phyloP scores from a whole-genome alignment of 1,140 invertebrate genomes.

The Drosophila sulfurigaster region DNA sequence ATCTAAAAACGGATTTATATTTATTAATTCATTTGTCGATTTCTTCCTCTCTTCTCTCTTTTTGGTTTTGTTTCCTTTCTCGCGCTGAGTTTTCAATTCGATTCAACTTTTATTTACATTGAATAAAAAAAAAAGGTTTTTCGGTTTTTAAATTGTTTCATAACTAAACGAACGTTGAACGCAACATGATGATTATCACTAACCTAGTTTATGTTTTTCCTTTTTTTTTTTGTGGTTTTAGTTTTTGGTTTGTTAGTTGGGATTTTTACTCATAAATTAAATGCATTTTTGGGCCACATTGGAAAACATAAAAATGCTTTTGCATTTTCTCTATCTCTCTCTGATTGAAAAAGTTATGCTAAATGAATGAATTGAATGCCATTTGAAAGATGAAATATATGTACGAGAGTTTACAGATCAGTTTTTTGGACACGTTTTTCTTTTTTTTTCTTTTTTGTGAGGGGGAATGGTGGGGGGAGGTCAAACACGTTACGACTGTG shows the following conservation, averaged over 20 bases:
- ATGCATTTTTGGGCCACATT: conserved; percentile 71
- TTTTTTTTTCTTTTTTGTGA: no score
- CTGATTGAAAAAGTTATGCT: conserved; percentile 58
- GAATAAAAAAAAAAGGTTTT: conserved; percentile 37
- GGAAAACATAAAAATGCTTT: conserved; percentile 62
- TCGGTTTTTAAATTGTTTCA: conserved; percentile 56
- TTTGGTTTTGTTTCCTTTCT: conserved; percentile 5
- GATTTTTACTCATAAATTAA: conserved; percentile 57
- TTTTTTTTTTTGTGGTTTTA: conserved; percentile 1
- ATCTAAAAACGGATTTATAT: conserved; percentile 47
- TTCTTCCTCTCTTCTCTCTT: not conserved
- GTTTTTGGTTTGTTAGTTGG: not conserved
- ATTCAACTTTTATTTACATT: conserved; percentile 72
- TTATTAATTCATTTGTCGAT: not conserved
- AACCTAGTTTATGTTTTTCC: conserved; percentile 56
- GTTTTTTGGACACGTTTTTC: not conserved
- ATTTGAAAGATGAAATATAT: conserved; percentile 18
- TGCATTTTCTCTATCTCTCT: conserved; percentile 41
- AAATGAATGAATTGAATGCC: conserved; percentile 55
- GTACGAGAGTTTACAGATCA: conserved; percentile 17
- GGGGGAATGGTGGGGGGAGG: no score
- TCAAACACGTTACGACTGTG: no score
- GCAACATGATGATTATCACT: conserved; percentile 78
- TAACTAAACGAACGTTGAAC: conserved; percentile 80
- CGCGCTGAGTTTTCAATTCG: conserved; percentile 43